These are phyloP conservation scores for Gnathonemus echidnorhynchus DNA, from an alignment of 2,113 vertebrate genomes.

Conservation along the genomic window DNA sequence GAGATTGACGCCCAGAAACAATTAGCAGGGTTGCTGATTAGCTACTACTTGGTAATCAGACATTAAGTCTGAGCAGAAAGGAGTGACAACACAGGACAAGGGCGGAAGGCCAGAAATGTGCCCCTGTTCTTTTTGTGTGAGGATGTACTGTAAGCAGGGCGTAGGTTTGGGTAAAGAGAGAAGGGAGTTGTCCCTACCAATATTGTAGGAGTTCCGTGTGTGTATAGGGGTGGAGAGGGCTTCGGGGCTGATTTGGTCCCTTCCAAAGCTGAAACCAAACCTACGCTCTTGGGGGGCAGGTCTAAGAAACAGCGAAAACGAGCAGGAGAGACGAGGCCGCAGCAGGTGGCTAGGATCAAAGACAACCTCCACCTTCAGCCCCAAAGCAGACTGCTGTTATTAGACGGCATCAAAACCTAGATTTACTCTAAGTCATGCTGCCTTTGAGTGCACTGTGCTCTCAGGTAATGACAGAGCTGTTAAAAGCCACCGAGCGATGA, in stretches of 20 bases:
- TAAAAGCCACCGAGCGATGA: background rate
- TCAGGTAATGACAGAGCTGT: background rate
- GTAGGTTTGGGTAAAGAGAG: background rate
- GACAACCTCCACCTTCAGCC: background rate
- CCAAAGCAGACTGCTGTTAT: background rate
- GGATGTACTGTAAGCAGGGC: background rate
- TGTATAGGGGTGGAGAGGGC: too few relatives aligned
- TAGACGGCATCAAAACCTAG: background rate
- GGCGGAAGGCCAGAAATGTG: background rate
- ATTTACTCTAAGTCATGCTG: background rate
- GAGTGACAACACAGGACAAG: background rate
- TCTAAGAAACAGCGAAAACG: background rate
- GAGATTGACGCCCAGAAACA: background rate
- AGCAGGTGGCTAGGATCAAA: background rate
- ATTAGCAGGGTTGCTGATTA: background rate
- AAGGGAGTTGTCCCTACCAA: background rate
- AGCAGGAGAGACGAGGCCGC: background rate
- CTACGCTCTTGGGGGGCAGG: background rate
- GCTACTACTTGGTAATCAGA: background rate
- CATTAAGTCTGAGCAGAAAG: background rate
- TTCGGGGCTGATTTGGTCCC: background rate
- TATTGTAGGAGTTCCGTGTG: background rate
- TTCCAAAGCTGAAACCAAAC: background rate
- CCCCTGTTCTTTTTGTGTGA: background rate
- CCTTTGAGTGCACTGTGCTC: conserved; percentile 3